phyloP scores from a whole-genome alignment of 2,797 vertebrate genomes.

The Pteronotus mesoamericanus region DNA sequence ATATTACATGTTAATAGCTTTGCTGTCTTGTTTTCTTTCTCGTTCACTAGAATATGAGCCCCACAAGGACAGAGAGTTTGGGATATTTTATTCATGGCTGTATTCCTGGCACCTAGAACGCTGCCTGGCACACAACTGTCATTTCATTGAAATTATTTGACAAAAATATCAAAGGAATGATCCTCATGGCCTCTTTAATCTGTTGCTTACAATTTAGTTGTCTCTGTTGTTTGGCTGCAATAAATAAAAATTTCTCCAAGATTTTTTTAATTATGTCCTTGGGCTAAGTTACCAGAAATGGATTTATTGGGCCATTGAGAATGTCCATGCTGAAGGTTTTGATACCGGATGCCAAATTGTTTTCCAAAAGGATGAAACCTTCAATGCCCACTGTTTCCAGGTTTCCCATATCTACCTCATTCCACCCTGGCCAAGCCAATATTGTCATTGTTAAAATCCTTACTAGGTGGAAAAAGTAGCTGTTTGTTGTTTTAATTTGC shows the following conservation, averaged over 20 bases:
- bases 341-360: background rate
- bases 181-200: background rate
- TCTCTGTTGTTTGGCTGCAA: background rate
- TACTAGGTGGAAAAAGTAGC: background rate
- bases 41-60: background rate
- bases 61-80: background rate
- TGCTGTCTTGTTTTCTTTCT: background rate
- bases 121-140: background rate
- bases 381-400: too few species aligned
- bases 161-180: background rate
- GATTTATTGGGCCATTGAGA: background rate
- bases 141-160: background rate
- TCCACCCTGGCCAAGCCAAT: background rate
- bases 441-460: background rate
- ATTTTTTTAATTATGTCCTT: background rate
- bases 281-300: background rate
- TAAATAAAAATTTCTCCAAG: background rate
- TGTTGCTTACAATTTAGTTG: background rate
- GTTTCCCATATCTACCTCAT: background rate
- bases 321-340: background rate
- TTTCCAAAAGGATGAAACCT: background rate
- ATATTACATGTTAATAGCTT: background rate
- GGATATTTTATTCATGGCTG: background rate
- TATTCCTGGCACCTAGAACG: background rate
- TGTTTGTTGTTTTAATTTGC: background rate